Conservation (phyloP, 92 coral and sea anemone species). For the Galaxea fascicularis region DNA sequence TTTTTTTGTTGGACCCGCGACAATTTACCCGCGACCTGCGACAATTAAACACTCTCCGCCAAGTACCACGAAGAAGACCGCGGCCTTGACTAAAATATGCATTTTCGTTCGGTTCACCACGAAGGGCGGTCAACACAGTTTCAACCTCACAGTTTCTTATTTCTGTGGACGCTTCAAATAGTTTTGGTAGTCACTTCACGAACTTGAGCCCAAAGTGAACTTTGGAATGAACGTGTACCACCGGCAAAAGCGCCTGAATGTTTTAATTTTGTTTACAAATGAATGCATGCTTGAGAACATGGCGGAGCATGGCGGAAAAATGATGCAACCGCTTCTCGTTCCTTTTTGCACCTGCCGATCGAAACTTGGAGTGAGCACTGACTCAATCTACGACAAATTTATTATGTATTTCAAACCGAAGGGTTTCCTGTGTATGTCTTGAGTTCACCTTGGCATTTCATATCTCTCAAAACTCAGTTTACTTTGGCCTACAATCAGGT, state of each 20-base stretch:
- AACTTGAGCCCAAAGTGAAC: conserved; percentile 5
- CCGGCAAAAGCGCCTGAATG: conserved; percentile 24
- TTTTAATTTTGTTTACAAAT: conserved; percentile 34
- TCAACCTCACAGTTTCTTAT: background rate
- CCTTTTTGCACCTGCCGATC: too few relatives aligned
- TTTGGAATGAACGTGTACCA: conserved; percentile 17
- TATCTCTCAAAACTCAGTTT: too few relatives aligned
- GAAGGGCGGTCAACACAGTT: background rate
- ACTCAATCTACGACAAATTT: too few relatives aligned
- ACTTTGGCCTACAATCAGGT: too few relatives aligned
- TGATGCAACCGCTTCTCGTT: conserved; percentile 57
- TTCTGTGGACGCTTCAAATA: too few relatives aligned
- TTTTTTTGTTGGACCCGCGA: too few relatives aligned
- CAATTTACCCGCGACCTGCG: too few relatives aligned
- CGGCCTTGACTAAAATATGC: background rate
- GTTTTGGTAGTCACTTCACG: background rate
- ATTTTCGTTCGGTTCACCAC: conserved; percentile 3
- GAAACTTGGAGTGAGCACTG: too few relatives aligned
- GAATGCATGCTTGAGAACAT: conserved; percentile 32
- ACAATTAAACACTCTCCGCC: too few relatives aligned
- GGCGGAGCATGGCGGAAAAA: conserved; percentile 44
- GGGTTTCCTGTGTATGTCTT: too few relatives aligned
- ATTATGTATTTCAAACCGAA: too few relatives aligned
- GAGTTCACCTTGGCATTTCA: too few relatives aligned
- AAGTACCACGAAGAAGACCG: conserved; percentile 27